Base-by-base conservation (phyloP, 2,113 vertebrate genomes). In the Chamaea fasciata region DNA sequence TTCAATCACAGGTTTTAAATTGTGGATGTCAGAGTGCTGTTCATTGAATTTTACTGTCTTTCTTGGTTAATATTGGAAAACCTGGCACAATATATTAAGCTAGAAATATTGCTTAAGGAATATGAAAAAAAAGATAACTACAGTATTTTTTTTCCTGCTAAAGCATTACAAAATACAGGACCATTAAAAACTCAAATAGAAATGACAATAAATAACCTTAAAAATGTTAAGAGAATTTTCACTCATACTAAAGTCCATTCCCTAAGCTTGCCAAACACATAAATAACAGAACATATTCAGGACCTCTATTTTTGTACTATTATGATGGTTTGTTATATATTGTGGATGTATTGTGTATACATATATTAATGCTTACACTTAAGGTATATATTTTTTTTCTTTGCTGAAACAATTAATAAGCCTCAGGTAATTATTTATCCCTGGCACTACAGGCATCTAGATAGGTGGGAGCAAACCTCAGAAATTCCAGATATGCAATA, bases 81-180 rank as follows among this genome's bases (percentile, higher is more conserved):
- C 96, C 96, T 95, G 96, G 96, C 97, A 98, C 97, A 98, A 97
- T 96, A 97, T 97, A 96, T 97, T 96, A 97, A 97, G 97, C 97
- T 97, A 97, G 97, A 96, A 97, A 97, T 96, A 96, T 95, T 97
- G 97, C 97, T 98, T 96, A 97, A 97, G 97, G 97, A 98, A 98
- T 97, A 97, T 97, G 97, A 97, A 97, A 97, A 39, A 39, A 94
- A 96, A 96, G 97, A 92, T 94, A 97, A 97, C 96, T 90, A 97
- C 97, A 94, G 94, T 95, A 96, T 97, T 96, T 93, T 96, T 93
- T 97, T 96, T 91, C 97, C 96, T 97, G 97, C 97, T 98, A 98
- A 97, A 96, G 97, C 94, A 97, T 98, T 97, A 98, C 97, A 98
- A 98, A 97, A 96, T 96, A 97, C 97, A 96, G 96, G 97, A 97